Conservation (phyloP, 2,113 vertebrate species). For the Ceyx cyanopectus region DNA sequence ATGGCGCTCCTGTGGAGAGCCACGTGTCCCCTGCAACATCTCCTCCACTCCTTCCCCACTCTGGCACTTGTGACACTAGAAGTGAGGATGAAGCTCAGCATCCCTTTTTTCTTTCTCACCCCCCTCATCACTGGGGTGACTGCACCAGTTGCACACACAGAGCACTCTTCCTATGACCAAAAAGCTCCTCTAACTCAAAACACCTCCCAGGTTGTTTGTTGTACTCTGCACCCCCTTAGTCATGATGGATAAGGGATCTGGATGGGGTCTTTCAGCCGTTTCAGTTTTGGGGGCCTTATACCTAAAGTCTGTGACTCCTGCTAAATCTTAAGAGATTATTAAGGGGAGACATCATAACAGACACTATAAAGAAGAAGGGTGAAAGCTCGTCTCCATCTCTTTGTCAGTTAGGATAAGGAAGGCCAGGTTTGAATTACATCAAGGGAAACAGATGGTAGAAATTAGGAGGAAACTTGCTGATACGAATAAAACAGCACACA, state of each 20-base stretch:
- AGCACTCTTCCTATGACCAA: background rate
- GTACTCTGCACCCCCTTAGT: background rate
- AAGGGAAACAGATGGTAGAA: background rate
- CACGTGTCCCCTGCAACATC: background rate
- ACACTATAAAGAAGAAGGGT: background rate
- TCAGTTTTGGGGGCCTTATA: background rate
- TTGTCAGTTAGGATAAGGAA: background rate
- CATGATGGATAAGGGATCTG: background rate
- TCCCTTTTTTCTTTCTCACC: background rate
- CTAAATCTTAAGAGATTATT: background rate
- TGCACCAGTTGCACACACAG: fast-evolving
- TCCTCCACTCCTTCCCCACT: background rate
- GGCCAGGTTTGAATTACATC: background rate
- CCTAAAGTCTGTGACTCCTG: background rate
- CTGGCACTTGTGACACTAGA: background rate
- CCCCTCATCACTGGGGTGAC: background rate
- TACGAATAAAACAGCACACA: background rate
- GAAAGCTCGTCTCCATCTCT: background rate
- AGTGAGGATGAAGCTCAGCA: background rate
- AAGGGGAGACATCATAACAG: background rate
- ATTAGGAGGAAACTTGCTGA: background rate
- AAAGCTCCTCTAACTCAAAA: background rate
- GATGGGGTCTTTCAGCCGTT: fast-evolving
- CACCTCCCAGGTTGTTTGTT: background rate
- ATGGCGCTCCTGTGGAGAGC: fast-evolving